Evolutionary conservation across 1,140 invertebrate species (phyloP), one percentile per base, ranked within the genome.

Genomic region (Oscheius sp.): DNA sequence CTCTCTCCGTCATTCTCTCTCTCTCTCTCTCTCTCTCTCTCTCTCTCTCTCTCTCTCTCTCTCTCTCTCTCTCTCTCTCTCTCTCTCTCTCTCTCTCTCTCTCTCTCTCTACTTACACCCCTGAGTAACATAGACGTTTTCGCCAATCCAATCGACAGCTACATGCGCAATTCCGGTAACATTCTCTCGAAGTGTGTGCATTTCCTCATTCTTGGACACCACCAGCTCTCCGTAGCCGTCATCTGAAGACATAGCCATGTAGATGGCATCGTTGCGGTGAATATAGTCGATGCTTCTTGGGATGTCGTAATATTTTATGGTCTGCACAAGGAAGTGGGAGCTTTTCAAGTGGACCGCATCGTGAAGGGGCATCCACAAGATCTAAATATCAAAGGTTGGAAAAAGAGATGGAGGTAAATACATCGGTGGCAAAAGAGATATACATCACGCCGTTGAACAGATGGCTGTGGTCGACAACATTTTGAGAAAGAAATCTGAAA

Each of bases 81-180:
- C 15, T 15, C 26, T 26, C 18, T 0, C 55, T 26, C 13, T 20
- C 0, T 15, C 26, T 26, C 13, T 15, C 26, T 18, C 26, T 32
- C 7, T 7, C 61, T 13, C 7, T 34, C 35, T 32, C 4, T 2
- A 62, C 32, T 46, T 46, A 68, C 72, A 42, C 46, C 61, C 61
- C n/a, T 62, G 63, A 10, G 72, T 74, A 58, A 49, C 67, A 58
- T 45, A 67, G 4, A 74, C 2, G 20, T 74, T 74, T 23, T 55
- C 72, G 34, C 58, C 52, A 26, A 68, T 61, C 49, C 62, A 68
- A 42, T 74, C 72, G 65, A 68, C 65, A 32, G 72, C 72, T 0
- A 74, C 55, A 28, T 74, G 36, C 15, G 38, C 38, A 1, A 74
- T 23, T 32, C 72, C 72, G 18, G 35, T 67, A 7, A 74, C 46